Base-by-base conservation (phyloP, 2,888 invertebrate species). In the Pristionchus mayeri region DNA sequence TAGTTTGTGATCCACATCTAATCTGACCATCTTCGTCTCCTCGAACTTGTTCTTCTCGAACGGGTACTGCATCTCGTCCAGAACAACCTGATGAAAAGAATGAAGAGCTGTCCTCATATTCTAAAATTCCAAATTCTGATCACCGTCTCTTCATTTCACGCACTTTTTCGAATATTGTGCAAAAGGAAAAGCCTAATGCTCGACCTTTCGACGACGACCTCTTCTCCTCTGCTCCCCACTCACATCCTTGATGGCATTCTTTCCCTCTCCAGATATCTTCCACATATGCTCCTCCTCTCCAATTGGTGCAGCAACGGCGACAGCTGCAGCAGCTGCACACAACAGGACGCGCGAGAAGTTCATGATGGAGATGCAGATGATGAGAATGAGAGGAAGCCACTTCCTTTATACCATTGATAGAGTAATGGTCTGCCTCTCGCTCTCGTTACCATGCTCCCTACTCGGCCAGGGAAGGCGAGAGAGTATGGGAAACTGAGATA, bases 201-300 rank as follows among this genome's bases (percentile, higher is more conserved):
- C n/a, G n/a, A n/a, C n/a, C n/a, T n/a, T n/a, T n/a, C n/a, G n/a
- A n/a, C n/a, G 44, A 44, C 6, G 13, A 6, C 7, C 6, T 6
- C 44, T 9, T 6, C 44, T 44, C 44, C 44, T 44, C 13, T 44
- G 13, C n/a, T 54, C 21, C 40, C 11, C 0, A 30, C 44, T 71
- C n/a, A 71, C 71, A n/a, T 71, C 71, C 71, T 71, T 71, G 71
- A 71, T 44, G 11, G 71, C 71, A 40, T 71, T 71, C 71, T 71
- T 71, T 71, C 71, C 71, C n/a, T 71, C 71, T 0, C 9, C n/a
- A 3, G 71, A 71, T 9, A 71, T 44, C 40, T 71, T 71, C 71
- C 71, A 71, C n/a, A 40, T 7, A 24, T 71, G 71, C n/a, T 71
- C 71, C 71, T 71, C 71, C 6, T 71, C 71, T 71, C 71, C 71